Percentiles rank a stretch among this genome's conserved stretches.
phyloP scores from a whole-genome alignment of 1,140 invertebrate genomes.

The Muscidifurax raptorellus region DNA sequence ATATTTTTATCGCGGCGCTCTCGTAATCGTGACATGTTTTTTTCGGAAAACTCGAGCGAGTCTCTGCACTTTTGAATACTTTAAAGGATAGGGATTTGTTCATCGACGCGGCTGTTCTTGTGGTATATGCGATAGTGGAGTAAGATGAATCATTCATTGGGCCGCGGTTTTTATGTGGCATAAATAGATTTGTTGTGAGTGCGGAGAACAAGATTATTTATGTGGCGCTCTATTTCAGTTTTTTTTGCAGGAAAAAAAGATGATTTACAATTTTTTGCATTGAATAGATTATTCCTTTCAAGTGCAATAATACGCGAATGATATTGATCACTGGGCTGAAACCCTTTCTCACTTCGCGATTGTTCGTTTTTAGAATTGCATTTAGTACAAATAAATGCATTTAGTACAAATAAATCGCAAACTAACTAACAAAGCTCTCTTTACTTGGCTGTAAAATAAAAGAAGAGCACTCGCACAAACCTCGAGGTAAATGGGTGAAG shows the following conservation, averaged over 20 bases:
- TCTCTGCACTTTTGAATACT: background rate
- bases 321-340: background rate
- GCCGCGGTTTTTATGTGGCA: no score
- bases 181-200: background rate
- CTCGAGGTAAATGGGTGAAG: background rate
- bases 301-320: background rate
- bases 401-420: no score
- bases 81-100: no score
- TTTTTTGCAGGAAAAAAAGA: background rate
- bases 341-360: background rate
- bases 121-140: no score
- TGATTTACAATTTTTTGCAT: background rate
- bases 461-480: background rate
- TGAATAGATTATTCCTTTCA: background rate
- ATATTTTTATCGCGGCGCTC: background rate
- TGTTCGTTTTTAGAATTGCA: no score
- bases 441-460: background rate
- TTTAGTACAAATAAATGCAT: no score
- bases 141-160: no score
- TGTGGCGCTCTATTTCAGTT: background rate
- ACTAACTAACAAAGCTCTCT: no score
- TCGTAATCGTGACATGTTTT: background rate
- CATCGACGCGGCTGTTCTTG: no score
- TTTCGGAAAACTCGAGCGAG: background rate
- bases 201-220: background rate